phyloP scores from a whole-genome alignment of 2,888 invertebrate genomes.

The Neocrepidodera transversa region DNA sequence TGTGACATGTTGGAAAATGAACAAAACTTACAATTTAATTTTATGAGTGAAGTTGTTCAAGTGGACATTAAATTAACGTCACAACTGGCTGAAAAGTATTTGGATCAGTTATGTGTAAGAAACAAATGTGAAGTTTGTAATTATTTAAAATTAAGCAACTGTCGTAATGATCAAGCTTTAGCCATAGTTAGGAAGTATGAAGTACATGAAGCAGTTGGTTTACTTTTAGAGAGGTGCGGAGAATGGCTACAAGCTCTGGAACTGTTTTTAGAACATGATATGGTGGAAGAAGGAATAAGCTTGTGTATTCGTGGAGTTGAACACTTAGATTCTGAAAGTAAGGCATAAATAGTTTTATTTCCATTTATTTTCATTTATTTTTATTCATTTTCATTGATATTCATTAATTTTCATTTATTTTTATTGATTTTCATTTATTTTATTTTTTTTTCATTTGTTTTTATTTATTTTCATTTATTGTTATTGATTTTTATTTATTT shows the following conservation, averaged over 20 bases:
- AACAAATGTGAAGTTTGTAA: slow-evolving; percentile 63
- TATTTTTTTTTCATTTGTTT: neutral
- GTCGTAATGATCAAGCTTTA: slow-evolving; percentile 70
- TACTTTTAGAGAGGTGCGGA: slow-evolving; percentile 77
- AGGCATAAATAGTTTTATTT: neutral
- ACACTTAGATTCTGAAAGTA: slow-evolving; percentile 56
- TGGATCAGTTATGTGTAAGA: slow-evolving; percentile 69
- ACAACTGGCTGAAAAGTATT: slow-evolving; percentile 66
- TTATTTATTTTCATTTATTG: neutral
- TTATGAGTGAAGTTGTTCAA: slow-evolving; percentile 66
- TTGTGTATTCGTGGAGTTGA: slow-evolving; percentile 62
- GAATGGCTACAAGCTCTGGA: slow-evolving; percentile 76
- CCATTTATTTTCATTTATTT: neutral
- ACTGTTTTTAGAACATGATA: slow-evolving; percentile 62
- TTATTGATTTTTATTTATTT: neutral
- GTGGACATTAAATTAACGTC: slow-evolving; percentile 58
- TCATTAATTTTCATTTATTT: too few relatives aligned
- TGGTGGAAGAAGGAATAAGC: slow-evolving; percentile 54
- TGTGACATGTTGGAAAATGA: slow-evolving; percentile 59
- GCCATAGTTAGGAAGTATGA: slow-evolving; percentile 69
- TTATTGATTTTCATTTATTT: too few relatives aligned
- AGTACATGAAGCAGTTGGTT: slow-evolving; percentile 72
- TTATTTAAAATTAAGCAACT: slow-evolving; percentile 60
- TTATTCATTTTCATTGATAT: neutral
- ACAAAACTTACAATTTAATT: slow-evolving; percentile 62